Conservation (phyloP, 2,797 vertebrate species). For the Cygnus olor region DNA sequence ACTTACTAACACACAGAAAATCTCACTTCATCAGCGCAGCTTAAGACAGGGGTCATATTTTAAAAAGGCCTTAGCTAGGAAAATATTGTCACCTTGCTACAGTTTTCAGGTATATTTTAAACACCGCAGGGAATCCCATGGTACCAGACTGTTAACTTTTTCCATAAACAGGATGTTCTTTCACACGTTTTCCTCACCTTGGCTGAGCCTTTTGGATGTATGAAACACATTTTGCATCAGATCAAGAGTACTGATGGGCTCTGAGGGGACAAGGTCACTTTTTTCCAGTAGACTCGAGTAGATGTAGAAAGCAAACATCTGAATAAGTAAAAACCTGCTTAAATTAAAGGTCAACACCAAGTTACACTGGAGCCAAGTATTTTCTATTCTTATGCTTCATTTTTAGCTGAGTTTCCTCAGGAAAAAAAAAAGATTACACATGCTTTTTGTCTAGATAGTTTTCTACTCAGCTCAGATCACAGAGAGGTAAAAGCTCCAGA, state of each 20-base stretch:
- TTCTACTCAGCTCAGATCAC: not conserved
- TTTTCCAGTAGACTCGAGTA: not conserved
- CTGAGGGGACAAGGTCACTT: not conserved
- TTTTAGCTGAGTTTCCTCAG: not conserved
- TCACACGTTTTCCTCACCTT: not conserved
- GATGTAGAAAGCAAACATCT: not conserved
- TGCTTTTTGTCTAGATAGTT: not conserved
- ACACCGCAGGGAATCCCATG: not conserved
- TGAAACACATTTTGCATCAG: not conserved
- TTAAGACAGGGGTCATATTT: not conserved
- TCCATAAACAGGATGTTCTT: not conserved
- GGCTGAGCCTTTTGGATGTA: not conserved
- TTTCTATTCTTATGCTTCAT: not conserved
- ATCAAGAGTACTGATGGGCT: not conserved
- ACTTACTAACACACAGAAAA: not conserved
- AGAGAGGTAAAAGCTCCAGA: not conserved
- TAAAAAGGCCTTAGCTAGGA: not conserved
- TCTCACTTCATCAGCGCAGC: not conserved
- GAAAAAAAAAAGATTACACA: not conserved
- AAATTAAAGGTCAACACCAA: not conserved
- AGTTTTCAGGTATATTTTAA: conserved; percentile 4
- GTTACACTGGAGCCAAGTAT: not conserved
- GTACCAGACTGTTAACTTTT: not conserved
- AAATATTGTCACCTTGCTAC: not conserved
- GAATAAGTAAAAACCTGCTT: not conserved